A percentile compares a stretch with the other conserved stretches of the same genome.
These are phyloP conservation scores for Zosterops pallidus DNA, from an alignment of 2,113 vertebrate genomes.

Conservation along the genomic window DNA sequence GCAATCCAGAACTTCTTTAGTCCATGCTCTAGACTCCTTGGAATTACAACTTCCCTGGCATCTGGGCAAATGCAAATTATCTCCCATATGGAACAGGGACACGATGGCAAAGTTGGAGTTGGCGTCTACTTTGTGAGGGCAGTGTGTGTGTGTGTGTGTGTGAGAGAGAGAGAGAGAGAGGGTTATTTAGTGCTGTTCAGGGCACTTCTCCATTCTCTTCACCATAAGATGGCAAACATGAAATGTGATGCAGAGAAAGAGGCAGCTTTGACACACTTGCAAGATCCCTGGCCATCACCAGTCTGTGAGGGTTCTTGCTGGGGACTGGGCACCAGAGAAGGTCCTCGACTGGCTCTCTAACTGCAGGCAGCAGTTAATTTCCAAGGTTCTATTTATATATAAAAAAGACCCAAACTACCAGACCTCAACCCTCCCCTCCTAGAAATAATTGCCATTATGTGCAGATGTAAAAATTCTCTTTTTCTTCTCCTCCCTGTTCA, in stretches of 20 bases:
- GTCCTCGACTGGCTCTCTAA: accelerated
- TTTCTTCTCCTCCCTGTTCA: neutral
- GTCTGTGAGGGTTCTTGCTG: accelerated
- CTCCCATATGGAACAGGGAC: neutral
- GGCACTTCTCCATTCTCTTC: neutral
- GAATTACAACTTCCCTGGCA: neutral
- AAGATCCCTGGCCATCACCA: neutral
- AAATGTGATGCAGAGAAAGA: neutral
- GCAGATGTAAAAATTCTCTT: neutral
- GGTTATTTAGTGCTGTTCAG: neutral
- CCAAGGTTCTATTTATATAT: neutral
- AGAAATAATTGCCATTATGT: neutral
- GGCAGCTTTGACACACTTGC: neutral
- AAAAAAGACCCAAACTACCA: neutral
- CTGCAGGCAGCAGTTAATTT: neutral
- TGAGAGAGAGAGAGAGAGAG: too few species aligned
- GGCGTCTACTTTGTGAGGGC: neutral
- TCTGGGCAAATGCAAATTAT: neutral
- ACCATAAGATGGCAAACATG: neutral
- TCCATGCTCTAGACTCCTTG: neutral
- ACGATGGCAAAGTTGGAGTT: neutral
- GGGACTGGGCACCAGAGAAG: neutral
- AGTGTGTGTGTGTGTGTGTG: accelerated
- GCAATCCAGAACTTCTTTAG: neutral
- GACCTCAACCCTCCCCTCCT: neutral